These are phyloP conservation scores for Trisateles emortualis DNA, from an alignment of 2,888 invertebrate species.

Conservation along the genomic window DNA sequence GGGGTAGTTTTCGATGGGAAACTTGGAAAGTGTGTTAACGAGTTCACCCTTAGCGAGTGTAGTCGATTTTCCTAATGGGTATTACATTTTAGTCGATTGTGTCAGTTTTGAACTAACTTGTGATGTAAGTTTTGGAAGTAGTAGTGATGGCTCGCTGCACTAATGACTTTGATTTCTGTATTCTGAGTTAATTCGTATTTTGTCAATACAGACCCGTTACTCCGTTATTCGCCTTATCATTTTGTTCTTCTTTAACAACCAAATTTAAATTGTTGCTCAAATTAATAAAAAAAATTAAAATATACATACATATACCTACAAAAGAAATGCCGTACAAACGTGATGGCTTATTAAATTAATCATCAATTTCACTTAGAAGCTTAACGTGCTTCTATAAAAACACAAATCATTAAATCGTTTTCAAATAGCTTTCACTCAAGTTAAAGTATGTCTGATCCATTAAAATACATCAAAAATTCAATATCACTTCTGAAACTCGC, in stretches of 20 bases:
- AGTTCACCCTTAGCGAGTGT: slow-evolving; percentile 65
- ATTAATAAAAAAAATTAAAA: too few species aligned
- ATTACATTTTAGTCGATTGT: slow-evolving; percentile 71
- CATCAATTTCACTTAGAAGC: too few species aligned
- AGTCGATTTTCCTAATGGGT: slow-evolving; percentile 77
- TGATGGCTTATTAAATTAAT: too few species aligned
- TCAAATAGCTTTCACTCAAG: slow-evolving; percentile 12
- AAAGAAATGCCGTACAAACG: too few species aligned
- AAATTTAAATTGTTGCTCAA: too few species aligned
- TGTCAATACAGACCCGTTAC: neutral
- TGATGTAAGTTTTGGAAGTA: slow-evolving; percentile 53
- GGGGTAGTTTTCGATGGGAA: slow-evolving; percentile 77
- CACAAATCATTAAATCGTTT: neutral
- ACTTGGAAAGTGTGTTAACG: slow-evolving; percentile 84
- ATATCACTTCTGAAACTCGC: slow-evolving; percentile 32
- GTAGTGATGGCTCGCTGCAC: slow-evolving; percentile 48
- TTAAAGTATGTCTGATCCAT: slow-evolving; percentile 28
- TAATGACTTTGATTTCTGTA: slow-evolving; percentile 45
- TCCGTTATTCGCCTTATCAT: too few species aligned
- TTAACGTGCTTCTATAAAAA: too few species aligned
- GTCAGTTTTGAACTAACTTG: slow-evolving; percentile 59
- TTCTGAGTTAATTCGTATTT: slow-evolving; percentile 24
- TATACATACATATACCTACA: too few species aligned
- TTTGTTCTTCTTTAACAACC: neutral
- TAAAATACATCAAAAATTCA: slow-evolving; percentile 45